Base-by-base conservation (phyloP, 2,113 vertebrate species). In the Conger conger region DNA sequence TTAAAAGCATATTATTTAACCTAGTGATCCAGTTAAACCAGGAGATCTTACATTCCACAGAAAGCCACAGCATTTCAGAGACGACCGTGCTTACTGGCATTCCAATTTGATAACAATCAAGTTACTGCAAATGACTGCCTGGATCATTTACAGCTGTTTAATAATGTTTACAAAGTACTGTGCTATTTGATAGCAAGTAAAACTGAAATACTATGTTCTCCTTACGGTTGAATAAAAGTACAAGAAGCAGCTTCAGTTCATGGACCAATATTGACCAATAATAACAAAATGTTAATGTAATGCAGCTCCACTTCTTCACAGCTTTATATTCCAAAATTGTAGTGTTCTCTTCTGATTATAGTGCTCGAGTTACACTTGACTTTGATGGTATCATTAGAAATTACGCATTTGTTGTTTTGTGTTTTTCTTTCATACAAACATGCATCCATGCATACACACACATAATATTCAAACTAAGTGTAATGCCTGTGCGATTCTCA, bases 1-100 rank as follows among this genome's bases (percentile, higher is more conserved):
- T 73, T 73, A 33, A 38, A 78, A 78, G 76, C 35, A 37, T 3
- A 37, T 78, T 18, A 78, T 78, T 73, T 78, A 78, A 78, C 76
- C 76, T 20, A 36, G 4, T 20, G 76, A 78, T 38, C 76, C 76
- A 37, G 35, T 78, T 73, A 73, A 73, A 33, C 68, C 68, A 73
- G 37, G 38, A 38, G 17, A 78, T 36, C 76, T 78, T 36, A 78
- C 36, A 16, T 38, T 78, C 76, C 76, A 78, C 76, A 78, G 76
- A 78, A 78, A 37, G 76, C 76, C 33, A 38, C 76, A 20, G 13
- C 30, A 63, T 76, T 76, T 76, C 73, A 63, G 57, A 63, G 57
- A 63, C 57, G 68, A 73, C 68, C n/a, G 27, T 73, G 68, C n/a
- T 13, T 73, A 73, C 7, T 73, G 68, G 68, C 2, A 73, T 73